Evolutionary conservation across 1,140 invertebrate species (phyloP), one percentile per base, ranked within the genome.

Genomic region (Eueides isabella): DNA sequence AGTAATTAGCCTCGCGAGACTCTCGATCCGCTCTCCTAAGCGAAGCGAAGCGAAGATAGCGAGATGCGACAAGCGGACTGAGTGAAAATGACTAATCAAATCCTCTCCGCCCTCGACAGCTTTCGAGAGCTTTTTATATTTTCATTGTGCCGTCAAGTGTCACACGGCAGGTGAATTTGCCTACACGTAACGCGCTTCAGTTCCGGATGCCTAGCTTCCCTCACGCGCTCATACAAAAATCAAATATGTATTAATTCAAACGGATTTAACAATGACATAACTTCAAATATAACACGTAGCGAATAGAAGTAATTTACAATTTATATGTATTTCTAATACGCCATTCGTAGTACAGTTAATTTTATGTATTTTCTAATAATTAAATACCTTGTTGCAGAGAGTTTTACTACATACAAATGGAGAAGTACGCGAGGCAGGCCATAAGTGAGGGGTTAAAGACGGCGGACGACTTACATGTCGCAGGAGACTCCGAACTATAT

Each of bases 351-450:
- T 26, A 23, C 3, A 23, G 19, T 0, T 26, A 23, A 23, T 55
- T 12, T 55, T 19, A 48, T 11, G 31, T n/a, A 38, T n/a, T n/a
- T n/a, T n/a, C 7, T 69, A 70, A 70, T 35, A 29, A 26, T 70
- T 14, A 7, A 23, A 14, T 71, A 30, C 44, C 0, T 79, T 82
- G 75, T 96, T 97, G 61, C 96, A 99, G 99, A 93, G 99, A 99
- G 94, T 99, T 99, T 95, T 99, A 99, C 95, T 99, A 99, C 95
- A 99, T 99, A 89, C 99, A 99, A 95, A 99, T 99, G 98, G 99
- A 99, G 95, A 99, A 99, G 94, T 99, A 99, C 94, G 98, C 99
- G 69, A 95, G 99, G 82, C 98, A 99, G 94, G 98, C 98, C 33
- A 96, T 99, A 79, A 98, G 98, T 77, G 99, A 99, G 94, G 99